Evolutionary conservation across 2,888 invertebrate genomes (phyloP).

Genomic region (Conus canariensis): DNA sequence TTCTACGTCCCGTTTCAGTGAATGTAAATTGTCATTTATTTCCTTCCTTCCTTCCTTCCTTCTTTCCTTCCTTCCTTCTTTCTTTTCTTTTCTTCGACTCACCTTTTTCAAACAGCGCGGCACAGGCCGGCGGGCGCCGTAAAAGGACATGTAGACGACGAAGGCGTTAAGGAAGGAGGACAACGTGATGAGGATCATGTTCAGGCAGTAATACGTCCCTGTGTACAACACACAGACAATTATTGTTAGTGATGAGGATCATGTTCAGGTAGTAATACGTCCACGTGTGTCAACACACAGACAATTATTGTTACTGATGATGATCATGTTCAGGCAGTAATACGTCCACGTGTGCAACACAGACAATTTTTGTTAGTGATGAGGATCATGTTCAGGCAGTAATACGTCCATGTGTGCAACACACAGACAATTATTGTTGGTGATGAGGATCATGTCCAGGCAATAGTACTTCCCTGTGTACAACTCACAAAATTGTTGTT

Average conservation of each 20-base stretch:
- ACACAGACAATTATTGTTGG: too few relatives aligned
- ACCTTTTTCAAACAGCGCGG: conserved; percentile 74
- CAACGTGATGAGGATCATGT: conserved; percentile 78
- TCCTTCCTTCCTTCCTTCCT: too few relatives aligned
- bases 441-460: background rate
- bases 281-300: conserved; percentile 65
- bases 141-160: conserved; percentile 78
- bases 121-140: conserved; percentile 74
- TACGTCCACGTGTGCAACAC: conserved; percentile 52
- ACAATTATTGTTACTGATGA: background rate
- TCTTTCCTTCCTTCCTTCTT: too few relatives aligned
- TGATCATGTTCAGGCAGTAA: background rate
- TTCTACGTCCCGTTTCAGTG: too few relatives aligned
- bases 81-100: conserved; percentile 12
- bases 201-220: conserved; percentile 79
- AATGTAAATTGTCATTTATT: too few relatives aligned
- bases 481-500: background rate
- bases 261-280: conserved; percentile 79
- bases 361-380: conserved; percentile 63
- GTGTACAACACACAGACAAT: conserved; percentile 44
- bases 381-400: conserved; percentile 78
- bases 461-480: conserved; percentile 75
- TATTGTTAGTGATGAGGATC: conserved; percentile 74
- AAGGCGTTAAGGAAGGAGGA: conserved; percentile 78
- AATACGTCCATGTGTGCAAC: conserved; percentile 75